Base-by-base conservation (phyloP, 2,888 invertebrate species). In the Bedellia somnulentella region DNA sequence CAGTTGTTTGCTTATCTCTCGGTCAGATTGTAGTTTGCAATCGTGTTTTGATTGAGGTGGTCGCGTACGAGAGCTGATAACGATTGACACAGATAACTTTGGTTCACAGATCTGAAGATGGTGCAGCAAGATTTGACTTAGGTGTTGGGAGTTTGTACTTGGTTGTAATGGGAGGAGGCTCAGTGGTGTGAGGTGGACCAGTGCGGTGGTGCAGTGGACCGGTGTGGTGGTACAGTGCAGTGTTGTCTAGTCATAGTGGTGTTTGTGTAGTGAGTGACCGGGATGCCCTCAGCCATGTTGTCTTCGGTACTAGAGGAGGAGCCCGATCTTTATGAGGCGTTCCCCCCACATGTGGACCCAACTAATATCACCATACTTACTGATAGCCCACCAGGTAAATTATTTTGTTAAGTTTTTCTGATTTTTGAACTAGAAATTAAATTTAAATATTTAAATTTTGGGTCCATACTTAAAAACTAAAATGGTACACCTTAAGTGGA, bases 281-380 rank as follows among this genome's bases (percentile, higher is more conserved):
- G 68, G 43, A 76, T 76, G 76, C 76, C 76, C 54, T 79, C 81
- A 68, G 85, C 82, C 52, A 85, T 85, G 81, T 75, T 86, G 77
- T 83, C 86, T 45, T 83, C 83, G 45, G 81, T 85, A 61, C 78
- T 84, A 50, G 85, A 85, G 73, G 86, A 86, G 70, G 85, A 86
- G 67, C 80, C 81, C 42, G 87, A 87, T 61, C 77, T 85, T 49
- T 85, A 86, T 48, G 87, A 87, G 70, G 86, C 85, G 34, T 91
- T 87, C 62, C 87, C 89, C 38, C 84, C 87, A 35, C 86, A 89
- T 61, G 90, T 91, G 40, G 90, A 90, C 62, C 83, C 86, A 31
- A 82, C 83, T 38, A 87, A 87, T 47, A 87, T 90, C 46, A 84
- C 86, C 15, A 81, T 85, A 43, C 78, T 83, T 37, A 82, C 83